These are phyloP conservation scores for Nephrotoma appendiculata DNA, from an alignment of 2,888 invertebrate species.

Conservation along the genomic window DNA sequence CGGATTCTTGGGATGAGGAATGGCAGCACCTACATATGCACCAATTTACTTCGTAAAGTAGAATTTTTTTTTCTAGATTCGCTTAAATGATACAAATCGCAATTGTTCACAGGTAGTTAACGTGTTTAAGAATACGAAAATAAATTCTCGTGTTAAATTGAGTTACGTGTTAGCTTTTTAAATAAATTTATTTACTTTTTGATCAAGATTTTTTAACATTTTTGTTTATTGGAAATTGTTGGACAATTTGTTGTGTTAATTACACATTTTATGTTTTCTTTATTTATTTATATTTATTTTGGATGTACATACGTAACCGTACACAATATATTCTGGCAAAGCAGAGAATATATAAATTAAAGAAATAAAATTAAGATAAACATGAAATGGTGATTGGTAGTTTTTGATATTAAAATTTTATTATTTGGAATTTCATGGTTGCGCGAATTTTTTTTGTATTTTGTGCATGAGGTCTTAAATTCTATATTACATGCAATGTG, in stretches of 20 bases:
- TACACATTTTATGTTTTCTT: not conserved
- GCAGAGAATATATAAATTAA: not conserved
- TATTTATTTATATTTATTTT: not conserved
- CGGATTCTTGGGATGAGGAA: not conserved
- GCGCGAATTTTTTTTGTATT: not conserved
- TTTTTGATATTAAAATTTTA: not conserved
- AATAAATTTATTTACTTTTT: not conserved
- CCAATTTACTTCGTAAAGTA: not conserved
- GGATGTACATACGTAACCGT: not conserved
- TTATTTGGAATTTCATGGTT: not conserved
- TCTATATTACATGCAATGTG: not conserved
- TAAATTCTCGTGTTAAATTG: not conserved
- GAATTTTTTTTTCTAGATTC: not conserved
- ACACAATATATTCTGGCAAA: not conserved
- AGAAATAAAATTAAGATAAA: not conserved
- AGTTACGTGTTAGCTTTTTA: not conserved
- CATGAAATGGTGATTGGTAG: not conserved
- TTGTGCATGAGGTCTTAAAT: not conserved
- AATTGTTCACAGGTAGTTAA: not conserved
- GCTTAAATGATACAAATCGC: not conserved
- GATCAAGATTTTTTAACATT: not conserved
- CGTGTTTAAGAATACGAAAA: not conserved
- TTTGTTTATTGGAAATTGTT: not conserved
- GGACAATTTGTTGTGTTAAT: not conserved
- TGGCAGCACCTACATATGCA: not conserved